A percentile compares a stretch with the other conserved stretches of the same genome.
Evolutionary conservation across 2,888 invertebrate genomes (phyloP).

Genomic region (Zygogramma bicolorata): DNA sequence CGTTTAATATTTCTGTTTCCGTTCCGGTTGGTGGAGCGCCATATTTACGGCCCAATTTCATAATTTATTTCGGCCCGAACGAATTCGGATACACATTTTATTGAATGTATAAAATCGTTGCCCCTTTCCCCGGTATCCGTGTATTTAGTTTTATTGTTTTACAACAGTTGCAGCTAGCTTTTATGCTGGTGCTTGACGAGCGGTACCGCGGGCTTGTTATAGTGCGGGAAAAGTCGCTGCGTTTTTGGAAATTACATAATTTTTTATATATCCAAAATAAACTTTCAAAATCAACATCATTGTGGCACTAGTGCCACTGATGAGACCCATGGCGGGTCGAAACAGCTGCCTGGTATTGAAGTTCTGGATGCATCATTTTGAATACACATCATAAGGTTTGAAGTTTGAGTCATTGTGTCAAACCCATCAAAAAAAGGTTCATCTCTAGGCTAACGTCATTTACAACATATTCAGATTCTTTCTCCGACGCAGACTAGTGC

Average conservation of each 20-base stretch:
- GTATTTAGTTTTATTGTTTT: conserved; percentile 61
- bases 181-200: conserved; percentile 27
- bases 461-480: no score
- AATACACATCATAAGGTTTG: no score
- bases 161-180: conserved; percentile 59
- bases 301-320: no score
- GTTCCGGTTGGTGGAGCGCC: conserved; percentile 54
- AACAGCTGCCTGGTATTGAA: no score
- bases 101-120: conserved; percentile 56
- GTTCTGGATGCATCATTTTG: no score
- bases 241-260: neutral
- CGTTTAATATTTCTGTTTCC: conserved; percentile 60
- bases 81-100: conserved; percentile 52
- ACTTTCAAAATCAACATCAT: no score
- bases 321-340: no score
- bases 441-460: no score
- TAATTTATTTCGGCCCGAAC: conserved; percentile 56
- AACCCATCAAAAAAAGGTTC: no score
- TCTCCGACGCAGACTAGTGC: no score
- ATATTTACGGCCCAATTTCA: conserved; percentile 62
- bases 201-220: conserved; percentile 20
- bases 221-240: conserved; percentile 17
- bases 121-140: conserved; percentile 43
- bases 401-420: no score
- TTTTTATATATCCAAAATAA: neutral